phyloP scores from a whole-genome alignment of 2,113 vertebrate species.

The Psilopogon haemacephalus region DNA sequence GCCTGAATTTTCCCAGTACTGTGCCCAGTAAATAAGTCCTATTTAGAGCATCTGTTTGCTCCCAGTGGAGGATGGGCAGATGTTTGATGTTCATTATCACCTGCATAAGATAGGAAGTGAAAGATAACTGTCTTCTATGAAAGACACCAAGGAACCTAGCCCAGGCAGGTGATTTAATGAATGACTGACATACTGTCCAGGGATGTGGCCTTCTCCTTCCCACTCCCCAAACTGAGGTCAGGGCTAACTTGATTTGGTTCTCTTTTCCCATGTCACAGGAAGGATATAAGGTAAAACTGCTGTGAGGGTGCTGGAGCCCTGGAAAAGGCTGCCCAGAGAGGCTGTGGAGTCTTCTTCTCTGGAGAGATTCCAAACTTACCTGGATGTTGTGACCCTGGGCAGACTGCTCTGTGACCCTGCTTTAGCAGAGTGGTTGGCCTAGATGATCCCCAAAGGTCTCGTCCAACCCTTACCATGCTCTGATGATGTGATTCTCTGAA shows the following conservation, averaged over 20 bases:
- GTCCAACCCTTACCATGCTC: too few species aligned
- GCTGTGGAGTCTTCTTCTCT: too few species aligned
- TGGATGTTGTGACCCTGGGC: too few species aligned
- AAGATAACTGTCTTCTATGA: accelerated
- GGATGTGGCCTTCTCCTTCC: not conserved
- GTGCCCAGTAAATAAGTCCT: not conserved
- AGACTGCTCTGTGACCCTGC: too few species aligned
- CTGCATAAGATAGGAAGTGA: not conserved
- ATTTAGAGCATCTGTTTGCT: not conserved
- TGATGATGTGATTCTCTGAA: too few species aligned
- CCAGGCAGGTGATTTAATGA: accelerated
- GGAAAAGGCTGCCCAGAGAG: too few species aligned
- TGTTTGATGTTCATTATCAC: not conserved
- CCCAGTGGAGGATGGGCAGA: not conserved
- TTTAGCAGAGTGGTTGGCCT: too few species aligned
- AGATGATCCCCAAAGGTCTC: too few species aligned
- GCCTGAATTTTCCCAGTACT: not conserved
- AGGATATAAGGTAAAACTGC: not conserved
- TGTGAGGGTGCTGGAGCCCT: too few species aligned
- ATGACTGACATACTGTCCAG: too few species aligned
- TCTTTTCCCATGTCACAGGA: accelerated
- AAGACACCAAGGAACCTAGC: not conserved
- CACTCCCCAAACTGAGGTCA: not conserved
- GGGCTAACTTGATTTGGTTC: accelerated
- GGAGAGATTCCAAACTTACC: too few species aligned